Base-by-base conservation (phyloP, 2,797 vertebrate species). In the Spinibarbus caldwelli region DNA sequence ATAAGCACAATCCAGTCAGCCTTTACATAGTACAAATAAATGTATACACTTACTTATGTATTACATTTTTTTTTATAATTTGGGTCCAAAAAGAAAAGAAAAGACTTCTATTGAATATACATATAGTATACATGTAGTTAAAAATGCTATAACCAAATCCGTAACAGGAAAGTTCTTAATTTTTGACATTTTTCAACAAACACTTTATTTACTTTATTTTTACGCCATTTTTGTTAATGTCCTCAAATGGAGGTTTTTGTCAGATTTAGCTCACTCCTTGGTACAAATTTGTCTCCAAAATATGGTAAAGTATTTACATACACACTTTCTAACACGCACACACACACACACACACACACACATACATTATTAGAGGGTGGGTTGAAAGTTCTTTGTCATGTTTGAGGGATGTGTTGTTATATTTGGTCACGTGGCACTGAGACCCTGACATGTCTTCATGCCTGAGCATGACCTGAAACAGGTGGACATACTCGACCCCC, bases 391-490 rank as follows among this genome's bases (percentile, higher is more conserved):
- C 36, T 54, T 49, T 41, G 70, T 57, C 78, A 76, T 52, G 62
- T 67, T 84, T 78, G 45, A 84, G 17, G 49, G 66, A 45, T 70
- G 77, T 59, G 64, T 54, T n/a, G n/a, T n/a, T n/a, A n/a, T n/a
- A n/a, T n/a, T 34, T 81, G 38, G 62, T 70, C 29, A 54, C 23
- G 14, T 71, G 47, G 26, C 41, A 34, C 34, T n/a, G 43, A 49
- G 76, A 73, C 21, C n/a, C n/a, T 89, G 79, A 17, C 85, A 77
- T 21, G 70, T 67, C 86, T 31, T 82, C 64, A 72, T 83, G 80
- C 45, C 80, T 89, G 82, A 84, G 87, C 85, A 87, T 91, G 88
- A 90, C 92, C 92, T 57, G 88, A 26, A 91, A 92, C 90, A 52
- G 82, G 45, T 85, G 78, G 80, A 76, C 88, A 70, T 88, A 59